Evolutionary conservation across 1,140 invertebrate genomes (phyloP), one percentile per base, ranked within the genome.

Genomic region (Teleogryllus occipitalis): DNA sequence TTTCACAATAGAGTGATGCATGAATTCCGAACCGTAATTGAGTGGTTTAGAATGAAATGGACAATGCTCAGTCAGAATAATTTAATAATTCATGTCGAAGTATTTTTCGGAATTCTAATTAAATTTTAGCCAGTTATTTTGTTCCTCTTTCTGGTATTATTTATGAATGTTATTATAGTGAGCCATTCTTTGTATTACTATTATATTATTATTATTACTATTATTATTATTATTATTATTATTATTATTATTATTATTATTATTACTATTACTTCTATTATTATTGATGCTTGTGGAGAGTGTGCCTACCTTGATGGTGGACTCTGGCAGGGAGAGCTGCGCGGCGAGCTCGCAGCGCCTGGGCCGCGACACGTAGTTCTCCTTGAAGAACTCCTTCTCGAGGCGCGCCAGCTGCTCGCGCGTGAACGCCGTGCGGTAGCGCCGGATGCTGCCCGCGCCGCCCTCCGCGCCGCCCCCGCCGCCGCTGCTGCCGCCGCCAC

Each of bases 361-460:
- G 0, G 97, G 97, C 76, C 98, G 88, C 1, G 96, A 98, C 0
- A 99, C 97, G 86, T 99, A 99, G 86, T 99, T 99, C 87, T 99
- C 98, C 83, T 96, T 94, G 83, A 92, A 90, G 86, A 99, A 99
- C 86, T 99, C 98, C 83, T 97, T 97, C 86, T 99, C 98, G n/a
- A 99, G 87, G 72, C 96, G 89, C 0, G 90, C 90, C 22, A 99
- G 87, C 86, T 99, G 98, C 84, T 99, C 98, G 47, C 97, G 89
- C 0, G 96, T 98, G 87, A 99, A 99, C 0, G 98, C 98, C 0
- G 98, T 99, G 46, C 98, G 89, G 84, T 99, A 99, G 76, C 98
- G 89, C 79, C 98, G 90, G 78, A 96, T 92, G 12, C 74, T 47
- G 14, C 76, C 74, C 3, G 77, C 81, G 7, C 74, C 77, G 85